Base-by-base conservation (phyloP, 2,888 invertebrate species). In the Sinopyrophorus schimmeli region DNA sequence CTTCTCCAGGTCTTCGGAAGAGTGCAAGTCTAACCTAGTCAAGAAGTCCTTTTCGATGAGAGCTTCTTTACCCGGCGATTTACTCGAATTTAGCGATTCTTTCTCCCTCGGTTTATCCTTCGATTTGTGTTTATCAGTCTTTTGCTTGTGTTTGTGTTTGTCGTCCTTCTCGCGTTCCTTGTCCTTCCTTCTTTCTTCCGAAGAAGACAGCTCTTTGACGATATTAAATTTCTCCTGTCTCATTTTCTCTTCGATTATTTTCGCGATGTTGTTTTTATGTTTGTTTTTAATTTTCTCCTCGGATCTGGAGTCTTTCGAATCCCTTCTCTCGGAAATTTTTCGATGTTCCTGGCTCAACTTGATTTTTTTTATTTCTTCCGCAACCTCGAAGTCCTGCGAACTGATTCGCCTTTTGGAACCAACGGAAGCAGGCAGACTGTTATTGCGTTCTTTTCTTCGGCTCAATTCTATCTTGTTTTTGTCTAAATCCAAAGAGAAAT, bases 331-430 rank as follows among this genome's bases (percentile, higher is more conserved):
- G 2, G 73, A 66, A 32, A 74, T 60, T 53, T 73, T 73, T 52
- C 76, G 74, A 14, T 71, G 67, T 23, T 79, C 77, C 6, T 72
- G 66, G 21, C 75, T 79, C 44, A 78, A 75, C 70, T 82, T 85
- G 57, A 77, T 75, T 54, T 82, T 81, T 62, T 87, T 87, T 2
- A 76, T 67, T 50, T 87, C 84, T 39, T 76, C 74, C 2, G 77
- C 67, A 39, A 74, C 74, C 57, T 81, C 80, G 37, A 76, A 60
- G 47, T 90, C 90, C 67, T 90, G 89, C 1, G 87, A 87, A 55
- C 89, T 89, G 64, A 88, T 80, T 49, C 90, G 79, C 37, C 91
- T 78, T 71, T 91, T 91, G 44, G 79, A 76, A 1, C 84, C 81
- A 17, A 86, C 79, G 48, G 79, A 79, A 2, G 83, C 81, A 3